Percentiles rank a stretch among this genome's conserved stretches.
Evolutionary conservation across 2,113 vertebrate genomes (phyloP).

Genomic region (Junco hyemalis): DNA sequence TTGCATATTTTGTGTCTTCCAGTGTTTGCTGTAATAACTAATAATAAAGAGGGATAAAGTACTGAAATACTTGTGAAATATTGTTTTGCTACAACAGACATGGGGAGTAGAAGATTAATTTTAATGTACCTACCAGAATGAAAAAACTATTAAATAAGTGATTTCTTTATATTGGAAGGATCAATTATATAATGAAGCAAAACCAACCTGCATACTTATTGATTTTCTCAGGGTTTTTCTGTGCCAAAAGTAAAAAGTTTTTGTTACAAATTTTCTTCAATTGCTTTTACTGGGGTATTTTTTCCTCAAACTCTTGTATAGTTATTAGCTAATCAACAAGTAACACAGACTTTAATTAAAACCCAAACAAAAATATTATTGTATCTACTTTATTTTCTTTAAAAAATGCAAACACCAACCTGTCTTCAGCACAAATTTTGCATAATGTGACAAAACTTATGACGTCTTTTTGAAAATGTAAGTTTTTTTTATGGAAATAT

Average conservation of each 20-base stretch:
- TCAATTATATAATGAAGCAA: background rate
- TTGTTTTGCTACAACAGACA: background rate
- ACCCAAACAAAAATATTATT: background rate
- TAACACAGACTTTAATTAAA: background rate
- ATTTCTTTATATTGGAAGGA: background rate
- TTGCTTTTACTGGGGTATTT: background rate
- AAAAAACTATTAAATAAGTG: background rate
- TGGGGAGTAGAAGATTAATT: background rate
- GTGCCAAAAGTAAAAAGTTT: background rate
- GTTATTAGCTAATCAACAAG: background rate
- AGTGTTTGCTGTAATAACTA: background rate
- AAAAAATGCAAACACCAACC: background rate
- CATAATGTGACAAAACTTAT: accelerated
- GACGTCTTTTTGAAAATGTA: background rate
- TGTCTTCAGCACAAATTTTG: background rate
- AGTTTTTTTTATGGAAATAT: accelerated
- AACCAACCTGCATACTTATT: background rate
- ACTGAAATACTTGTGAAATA: background rate
- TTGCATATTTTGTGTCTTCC: background rate
- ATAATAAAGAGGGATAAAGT: background rate
- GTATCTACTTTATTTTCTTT: background rate
- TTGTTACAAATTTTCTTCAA: background rate
- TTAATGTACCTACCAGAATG: background rate
- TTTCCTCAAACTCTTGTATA: background rate
- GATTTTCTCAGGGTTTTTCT: background rate